Base-by-base conservation (phyloP, 2,797 vertebrate genomes). In the Buphagus erythrorhynchus region DNA sequence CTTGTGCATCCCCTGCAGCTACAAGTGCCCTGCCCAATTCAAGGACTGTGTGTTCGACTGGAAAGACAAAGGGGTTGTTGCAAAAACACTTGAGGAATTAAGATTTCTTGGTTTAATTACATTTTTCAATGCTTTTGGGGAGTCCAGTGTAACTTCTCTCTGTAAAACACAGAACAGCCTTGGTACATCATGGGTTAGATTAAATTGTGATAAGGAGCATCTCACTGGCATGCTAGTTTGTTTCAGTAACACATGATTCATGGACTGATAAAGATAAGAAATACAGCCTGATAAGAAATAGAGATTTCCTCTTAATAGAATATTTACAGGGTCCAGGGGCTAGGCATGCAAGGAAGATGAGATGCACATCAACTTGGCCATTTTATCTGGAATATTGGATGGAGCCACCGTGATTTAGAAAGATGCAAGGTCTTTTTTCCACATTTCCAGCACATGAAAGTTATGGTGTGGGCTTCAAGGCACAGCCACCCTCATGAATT, bases 271-370 rank as follows among this genome's bases (percentile, higher is more conserved):
- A 4, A 93, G 88, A 62, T 59, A 79, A 76, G 67, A 95, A 88
- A 92, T 75, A 68, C 13, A 48, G 63, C 40, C 67, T 52, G 77
- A 89, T 94, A 79, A 74, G 55, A 90, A 75, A 62, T 16, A 88
- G 33, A 87, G 43, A 87, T 87, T 88, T 93, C 57, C 25, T 75
- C 52, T 61, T 72, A 88, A 86, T 65, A 86, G 79, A 92, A 67
- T 93, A 93, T 94, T 91, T 91, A 91, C 42, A 69, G 68, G 59
- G 59, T 85, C 58, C 43, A 82, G 81, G 55, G 36, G 58, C 43
- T 66, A 92, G 67, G 57, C 36, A 43, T 18, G 59, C 31, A 59
- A 76, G 67, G 63, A 81, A 86, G 66, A 87, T 29, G 67, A 93
- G 59, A 82, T 63, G 40, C 3, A 14, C 63, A 89, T 87, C 77